These are phyloP conservation scores for Paguma larvata DNA, from an alignment of 2,797 vertebrate genomes.

Conservation along the genomic window DNA sequence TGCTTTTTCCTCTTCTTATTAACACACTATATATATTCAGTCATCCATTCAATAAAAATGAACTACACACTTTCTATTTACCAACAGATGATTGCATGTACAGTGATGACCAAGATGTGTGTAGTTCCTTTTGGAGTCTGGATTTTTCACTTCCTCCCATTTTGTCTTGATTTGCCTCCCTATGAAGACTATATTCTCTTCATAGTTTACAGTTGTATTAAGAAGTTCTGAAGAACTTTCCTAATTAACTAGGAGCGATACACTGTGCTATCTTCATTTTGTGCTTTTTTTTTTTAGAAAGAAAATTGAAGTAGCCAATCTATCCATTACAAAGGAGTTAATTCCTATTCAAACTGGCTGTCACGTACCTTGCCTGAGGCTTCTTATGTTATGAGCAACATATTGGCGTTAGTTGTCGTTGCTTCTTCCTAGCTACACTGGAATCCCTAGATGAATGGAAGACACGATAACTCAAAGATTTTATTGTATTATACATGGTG, in stretches of 20 bases:
- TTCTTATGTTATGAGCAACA: slow-evolving; percentile 58
- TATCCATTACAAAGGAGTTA: slow-evolving; percentile 62
- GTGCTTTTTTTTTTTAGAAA: background rate
- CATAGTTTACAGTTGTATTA: slow-evolving; percentile 17
- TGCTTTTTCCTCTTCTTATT: background rate
- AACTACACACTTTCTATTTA: background rate
- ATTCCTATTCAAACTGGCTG: slow-evolving; percentile 49
- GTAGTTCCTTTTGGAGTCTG: background rate
- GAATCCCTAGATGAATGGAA: background rate
- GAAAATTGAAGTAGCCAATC: background rate
- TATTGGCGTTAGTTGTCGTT: slow-evolving; percentile 56
- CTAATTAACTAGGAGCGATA: slow-evolving; percentile 7
- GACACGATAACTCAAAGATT: background rate
- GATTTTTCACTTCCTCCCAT: background rate
- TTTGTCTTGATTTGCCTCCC: background rate
- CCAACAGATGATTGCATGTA: too few relatives aligned
- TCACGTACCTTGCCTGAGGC: slow-evolving; percentile 53
- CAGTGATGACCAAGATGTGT: too few relatives aligned
- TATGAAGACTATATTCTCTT: background rate
- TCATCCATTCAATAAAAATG: background rate
- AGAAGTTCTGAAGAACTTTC: slow-evolving; percentile 54
- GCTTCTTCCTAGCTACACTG: background rate
- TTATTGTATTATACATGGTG: background rate
- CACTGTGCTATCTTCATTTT: background rate
- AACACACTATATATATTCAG: background rate